These are phyloP conservation scores for Xiphophorus hellerii DNA, from an alignment of 2,113 vertebrate genomes.

Conservation along the genomic window DNA sequence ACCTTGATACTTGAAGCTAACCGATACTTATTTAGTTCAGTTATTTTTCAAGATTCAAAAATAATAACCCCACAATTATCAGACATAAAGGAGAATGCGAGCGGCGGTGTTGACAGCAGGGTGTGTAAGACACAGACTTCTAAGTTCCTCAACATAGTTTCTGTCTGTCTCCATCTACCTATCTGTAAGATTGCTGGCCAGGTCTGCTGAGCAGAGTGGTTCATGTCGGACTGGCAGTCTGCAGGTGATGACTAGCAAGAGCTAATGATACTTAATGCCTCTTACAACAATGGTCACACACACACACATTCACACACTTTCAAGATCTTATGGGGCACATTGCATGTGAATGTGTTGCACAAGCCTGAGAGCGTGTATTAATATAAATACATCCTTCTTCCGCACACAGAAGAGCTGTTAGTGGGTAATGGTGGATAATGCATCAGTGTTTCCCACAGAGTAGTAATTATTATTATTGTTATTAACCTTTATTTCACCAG, in stretches of 20 bases:
- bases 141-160: constrained; percentile 14
- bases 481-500: no score
- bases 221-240: constrained; percentile 66
- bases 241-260: constrained; percentile 79
- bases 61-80: not conserved
- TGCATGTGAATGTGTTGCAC: constrained; percentile 26
- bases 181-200: constrained; percentile 69
- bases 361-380: not conserved
- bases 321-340: constrained; percentile 20
- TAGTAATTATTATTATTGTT: constrained; percentile 2
- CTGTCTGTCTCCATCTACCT: constrained; percentile 50
- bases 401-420: no score
- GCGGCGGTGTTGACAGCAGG: constrained; percentile 28
- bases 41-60: constrained; percentile 4
- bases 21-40: not conserved
- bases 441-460: constrained; percentile 68
- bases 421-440: constrained; percentile 21
- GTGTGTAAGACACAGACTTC: constrained; percentile 25
- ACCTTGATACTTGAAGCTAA: not conserved
- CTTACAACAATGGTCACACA: constrained; percentile 31
- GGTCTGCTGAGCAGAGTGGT: constrained; percentile 67
- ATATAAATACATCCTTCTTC: not conserved
- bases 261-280: constrained; percentile 80
- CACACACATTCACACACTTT: constrained; percentile 20
- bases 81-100: constrained; percentile 12